Conservation (phyloP, 92 coral and sea anemone genomes). For the Pocillopora grandis region DNA sequence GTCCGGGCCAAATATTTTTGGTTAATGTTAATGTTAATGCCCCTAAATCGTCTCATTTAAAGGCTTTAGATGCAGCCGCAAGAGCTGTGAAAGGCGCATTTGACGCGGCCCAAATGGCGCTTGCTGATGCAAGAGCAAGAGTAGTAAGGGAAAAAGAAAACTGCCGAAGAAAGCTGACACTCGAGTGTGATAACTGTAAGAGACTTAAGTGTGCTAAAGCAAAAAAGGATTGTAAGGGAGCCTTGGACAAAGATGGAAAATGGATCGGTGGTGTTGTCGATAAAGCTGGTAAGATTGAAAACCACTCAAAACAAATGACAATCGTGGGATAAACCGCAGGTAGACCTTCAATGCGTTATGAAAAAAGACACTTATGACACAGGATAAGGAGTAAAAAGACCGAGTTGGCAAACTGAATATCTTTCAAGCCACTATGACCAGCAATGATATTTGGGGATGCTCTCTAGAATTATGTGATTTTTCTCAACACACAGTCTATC, state of each 20-base stretch:
- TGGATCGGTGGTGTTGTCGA: slow-evolving; percentile 76
- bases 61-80: slow-evolving; percentile 91
- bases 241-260: slow-evolving; percentile 79
- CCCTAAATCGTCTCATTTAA: not conserved
- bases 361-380: no score
- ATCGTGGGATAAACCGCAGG: no score
- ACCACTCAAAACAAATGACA: no score
- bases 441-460: no score
- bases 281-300: not conserved
- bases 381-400: no score
- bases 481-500: no score
- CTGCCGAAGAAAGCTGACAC: slow-evolving; percentile 82
- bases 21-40: not conserved
- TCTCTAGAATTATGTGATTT: no score
- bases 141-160: slow-evolving; percentile 77
- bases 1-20: no score
- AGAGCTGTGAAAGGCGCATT: slow-evolving; percentile 81
- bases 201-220: slow-evolving; percentile 79
- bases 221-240: slow-evolving; percentile 73
- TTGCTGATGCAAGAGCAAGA: slow-evolving; percentile 65
- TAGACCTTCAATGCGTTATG: no score
- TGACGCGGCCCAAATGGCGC: slow-evolving; percentile 75
- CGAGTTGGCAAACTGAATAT: no score
- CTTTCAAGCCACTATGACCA: no score
- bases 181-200: slow-evolving; percentile 55